phyloP scores from a whole-genome alignment of 2,113 vertebrate species.

The Coptodon rendalli region DNA sequence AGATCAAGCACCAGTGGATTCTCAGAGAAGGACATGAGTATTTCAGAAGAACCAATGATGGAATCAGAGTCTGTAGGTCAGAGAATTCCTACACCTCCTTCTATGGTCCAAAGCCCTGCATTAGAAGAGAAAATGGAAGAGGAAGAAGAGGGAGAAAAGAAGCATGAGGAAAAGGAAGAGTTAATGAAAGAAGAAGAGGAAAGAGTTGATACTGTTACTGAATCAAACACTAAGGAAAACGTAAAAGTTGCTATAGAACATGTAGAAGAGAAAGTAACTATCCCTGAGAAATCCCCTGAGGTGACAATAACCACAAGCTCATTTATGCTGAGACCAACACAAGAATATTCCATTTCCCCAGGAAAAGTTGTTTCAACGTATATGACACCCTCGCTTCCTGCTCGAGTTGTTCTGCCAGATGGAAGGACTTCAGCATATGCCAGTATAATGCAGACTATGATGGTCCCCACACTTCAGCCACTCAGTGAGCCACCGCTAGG shows the following conservation, averaged over 20 bases:
- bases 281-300: slow-evolving; percentile 45
- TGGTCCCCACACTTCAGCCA: slow-evolving; percentile 62
- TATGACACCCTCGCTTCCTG: slow-evolving; percentile 38
- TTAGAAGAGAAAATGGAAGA: slow-evolving; percentile 51
- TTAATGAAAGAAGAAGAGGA: slow-evolving; percentile 39
- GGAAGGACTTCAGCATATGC: slow-evolving; percentile 81
- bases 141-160: slow-evolving; percentile 30
- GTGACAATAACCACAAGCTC: slow-evolving; percentile 56
- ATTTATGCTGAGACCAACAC: slow-evolving; percentile 35
- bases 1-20: slow-evolving; percentile 59
- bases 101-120: slow-evolving; percentile 24
- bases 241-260: background rate
- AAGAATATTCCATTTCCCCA: slow-evolving; percentile 25
- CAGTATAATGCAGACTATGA: slow-evolving; percentile 87
- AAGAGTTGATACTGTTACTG: background rate
- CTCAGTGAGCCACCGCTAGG: background rate
- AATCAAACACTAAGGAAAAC: slow-evolving; percentile 28
- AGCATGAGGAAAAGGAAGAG: slow-evolving; percentile 34
- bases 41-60: slow-evolving; percentile 61
- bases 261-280: slow-evolving; percentile 17
- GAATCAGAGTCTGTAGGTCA: slow-evolving; percentile 50
- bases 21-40: slow-evolving; percentile 67
- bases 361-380: slow-evolving; percentile 35
- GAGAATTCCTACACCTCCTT: slow-evolving; percentile 39
- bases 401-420: slow-evolving; percentile 69